Percentiles rank a stretch among this genome's conserved stretches.
Conservation (phyloP, 2,888 invertebrate species). For the Tetragonula carbonaria region DNA sequence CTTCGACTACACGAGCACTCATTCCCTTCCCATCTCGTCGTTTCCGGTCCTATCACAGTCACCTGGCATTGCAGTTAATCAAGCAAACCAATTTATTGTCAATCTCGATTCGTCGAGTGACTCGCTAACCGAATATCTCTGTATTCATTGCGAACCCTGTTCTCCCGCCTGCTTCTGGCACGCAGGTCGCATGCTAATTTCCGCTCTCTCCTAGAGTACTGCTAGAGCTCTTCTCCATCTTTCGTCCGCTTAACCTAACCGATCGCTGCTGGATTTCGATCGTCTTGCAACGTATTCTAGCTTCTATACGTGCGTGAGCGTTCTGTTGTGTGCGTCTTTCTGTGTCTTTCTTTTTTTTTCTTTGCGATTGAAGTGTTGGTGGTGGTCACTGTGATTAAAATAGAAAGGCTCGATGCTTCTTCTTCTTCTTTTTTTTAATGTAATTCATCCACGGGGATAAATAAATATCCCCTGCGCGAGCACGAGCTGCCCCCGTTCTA, state of each 20-base stretch:
- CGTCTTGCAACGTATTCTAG: constrained; percentile 5
- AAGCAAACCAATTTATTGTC: constrained; percentile 69
- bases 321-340: not conserved
- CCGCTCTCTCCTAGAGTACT: constrained; percentile 15
- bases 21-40: not conserved
- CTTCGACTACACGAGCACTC: constrained; percentile 8
- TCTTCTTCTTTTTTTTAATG: not conserved
- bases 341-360: not conserved
- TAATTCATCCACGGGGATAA: constrained; percentile 13
- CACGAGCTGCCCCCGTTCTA: constrained; percentile 3
- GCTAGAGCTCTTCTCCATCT: constrained; percentile 7
- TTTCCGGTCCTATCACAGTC: constrained; percentile 36
- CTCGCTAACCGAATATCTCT: constrained; percentile 60
- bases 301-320: constrained; percentile 2
- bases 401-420: constrained; percentile 15
- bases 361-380: not conserved
- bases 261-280: constrained; percentile 37
- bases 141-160: constrained; percentile 45
- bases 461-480: constrained; percentile 1
- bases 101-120: constrained; percentile 67
- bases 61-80: constrained; percentile 68
- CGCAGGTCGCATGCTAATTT: constrained; percentile 60
- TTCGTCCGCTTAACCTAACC: constrained; percentile 41
- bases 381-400: constrained; percentile 24
- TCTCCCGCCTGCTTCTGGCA: constrained; percentile 61